Conservation (phyloP, 2,113 vertebrate species). For the Seriola aureovittata region DNA sequence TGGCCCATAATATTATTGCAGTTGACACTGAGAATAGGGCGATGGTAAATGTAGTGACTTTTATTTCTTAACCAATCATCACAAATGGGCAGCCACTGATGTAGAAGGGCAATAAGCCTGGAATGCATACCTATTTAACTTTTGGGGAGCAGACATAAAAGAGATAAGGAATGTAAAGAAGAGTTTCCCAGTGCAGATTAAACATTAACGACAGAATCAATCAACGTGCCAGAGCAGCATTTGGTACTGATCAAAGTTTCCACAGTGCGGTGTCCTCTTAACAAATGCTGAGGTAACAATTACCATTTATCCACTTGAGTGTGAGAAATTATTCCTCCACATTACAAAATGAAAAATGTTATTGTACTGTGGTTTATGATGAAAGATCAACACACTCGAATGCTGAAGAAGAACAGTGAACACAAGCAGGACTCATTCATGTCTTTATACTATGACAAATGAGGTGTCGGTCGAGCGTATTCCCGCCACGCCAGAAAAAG, state of each 20-base stretch:
- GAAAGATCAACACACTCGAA: neutral
- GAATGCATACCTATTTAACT: constrained; percentile 40
- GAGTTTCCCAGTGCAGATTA: constrained; percentile 38
- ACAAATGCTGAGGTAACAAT: constrained; percentile 49
- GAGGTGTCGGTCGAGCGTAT: too few species aligned
- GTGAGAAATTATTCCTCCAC: neutral
- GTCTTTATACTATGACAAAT: too few species aligned
- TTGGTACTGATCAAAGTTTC: constrained; percentile 50
- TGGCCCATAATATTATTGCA: constrained; percentile 17
- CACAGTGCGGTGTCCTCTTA: constrained; percentile 2
- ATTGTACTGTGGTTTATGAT: neutral
- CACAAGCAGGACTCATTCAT: too few species aligned
- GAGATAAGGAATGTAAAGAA: constrained; percentile 51
- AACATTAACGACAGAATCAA: constrained; percentile 61
- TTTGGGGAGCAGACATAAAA: constrained; percentile 45
- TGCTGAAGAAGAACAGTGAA: too few species aligned
- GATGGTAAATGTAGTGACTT: constrained; percentile 47
- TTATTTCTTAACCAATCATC: constrained; percentile 67
- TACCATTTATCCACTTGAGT: constrained; percentile 11
- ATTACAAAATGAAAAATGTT: constrained; percentile 20
- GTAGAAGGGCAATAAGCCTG: constrained; percentile 37
- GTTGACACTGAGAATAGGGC: constrained; percentile 38
- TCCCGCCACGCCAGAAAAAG: too few species aligned
- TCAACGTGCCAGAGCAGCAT: constrained; percentile 48
- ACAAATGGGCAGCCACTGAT: constrained; percentile 50